A percentile compares a stretch with the other conserved stretches of the same genome.
phyloP scores from a whole-genome alignment of 2,113 vertebrate genomes.

The Lepidothrix coronata region DNA sequence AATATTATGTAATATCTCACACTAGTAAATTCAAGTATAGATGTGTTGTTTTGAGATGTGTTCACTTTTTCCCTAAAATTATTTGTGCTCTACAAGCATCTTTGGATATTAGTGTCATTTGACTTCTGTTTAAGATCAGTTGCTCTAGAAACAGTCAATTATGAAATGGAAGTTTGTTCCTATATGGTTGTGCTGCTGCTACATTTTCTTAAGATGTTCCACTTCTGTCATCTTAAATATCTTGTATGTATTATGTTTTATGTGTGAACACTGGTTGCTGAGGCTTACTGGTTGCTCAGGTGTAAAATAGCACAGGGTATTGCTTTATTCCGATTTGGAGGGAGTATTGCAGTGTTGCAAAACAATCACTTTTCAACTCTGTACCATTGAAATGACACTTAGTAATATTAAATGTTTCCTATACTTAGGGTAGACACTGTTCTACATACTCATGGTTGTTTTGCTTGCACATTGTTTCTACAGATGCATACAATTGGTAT shows the following conservation, averaged over 20 bases:
- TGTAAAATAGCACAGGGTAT: not conserved
- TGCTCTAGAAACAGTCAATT: not conserved
- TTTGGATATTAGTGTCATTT: not conserved
- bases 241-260: not conserved
- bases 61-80: not conserved
- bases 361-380: constrained; percentile 9
- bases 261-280: not conserved
- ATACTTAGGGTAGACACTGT: not conserved
- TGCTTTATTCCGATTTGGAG: not conserved
- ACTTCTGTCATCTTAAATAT: not conserved
- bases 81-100: not conserved
- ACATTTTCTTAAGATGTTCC: not conserved
- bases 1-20: not conserved
- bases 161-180: not conserved
- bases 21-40: not conserved
- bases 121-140: not conserved
- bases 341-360: not conserved
- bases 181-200: not conserved
- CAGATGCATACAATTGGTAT: constrained; percentile 12
- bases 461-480: not conserved
- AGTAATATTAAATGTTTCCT: not conserved
- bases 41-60: not conserved
- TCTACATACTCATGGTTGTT: not conserved
- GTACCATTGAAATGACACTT: not conserved
- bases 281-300: not conserved